phyloP scores from a whole-genome alignment of 1,140 invertebrate species.

The Rhopalosiphum padi region DNA sequence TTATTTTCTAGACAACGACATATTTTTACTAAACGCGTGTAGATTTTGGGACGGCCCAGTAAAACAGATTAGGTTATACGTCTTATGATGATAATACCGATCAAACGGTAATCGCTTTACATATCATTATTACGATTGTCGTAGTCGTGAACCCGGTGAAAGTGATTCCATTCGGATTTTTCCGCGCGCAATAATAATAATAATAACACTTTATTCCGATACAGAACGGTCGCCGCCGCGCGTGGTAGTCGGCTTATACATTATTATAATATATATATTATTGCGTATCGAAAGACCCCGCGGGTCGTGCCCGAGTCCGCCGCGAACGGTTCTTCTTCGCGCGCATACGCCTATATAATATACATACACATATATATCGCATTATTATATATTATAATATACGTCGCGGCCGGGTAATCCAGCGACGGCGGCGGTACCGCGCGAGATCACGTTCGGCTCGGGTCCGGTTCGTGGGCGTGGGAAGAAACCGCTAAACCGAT shows the following conservation, averaged over 20 bases:
- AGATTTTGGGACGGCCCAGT: background rate
- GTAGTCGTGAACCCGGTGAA: background rate
- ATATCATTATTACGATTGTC: too few species aligned
- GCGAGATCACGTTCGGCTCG: background rate
- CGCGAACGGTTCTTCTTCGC: conserved; percentile 4
- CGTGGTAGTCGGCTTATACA: background rate
- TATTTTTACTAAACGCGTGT: background rate
- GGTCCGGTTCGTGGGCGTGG: background rate
- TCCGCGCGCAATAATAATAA: background rate
- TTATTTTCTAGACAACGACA: background rate
- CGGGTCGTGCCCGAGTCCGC: background rate
- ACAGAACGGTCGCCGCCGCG: background rate
- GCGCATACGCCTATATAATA: background rate
- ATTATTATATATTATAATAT: background rate
- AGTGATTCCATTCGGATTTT: background rate
- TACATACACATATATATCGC: too few species aligned
- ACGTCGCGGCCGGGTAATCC: background rate
- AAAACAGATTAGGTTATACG: background rate
- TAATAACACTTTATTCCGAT: background rate
- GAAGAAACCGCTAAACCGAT: conserved; percentile 5
- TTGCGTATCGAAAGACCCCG: conserved; percentile 10
- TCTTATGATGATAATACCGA: background rate
- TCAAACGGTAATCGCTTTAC: background rate
- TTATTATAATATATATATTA: background rate
- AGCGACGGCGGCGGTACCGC: background rate